These are phyloP conservation scores for Dendropsophus ebraccatus DNA, from an alignment of 2,113 vertebrate genomes.

Conservation along the genomic window DNA sequence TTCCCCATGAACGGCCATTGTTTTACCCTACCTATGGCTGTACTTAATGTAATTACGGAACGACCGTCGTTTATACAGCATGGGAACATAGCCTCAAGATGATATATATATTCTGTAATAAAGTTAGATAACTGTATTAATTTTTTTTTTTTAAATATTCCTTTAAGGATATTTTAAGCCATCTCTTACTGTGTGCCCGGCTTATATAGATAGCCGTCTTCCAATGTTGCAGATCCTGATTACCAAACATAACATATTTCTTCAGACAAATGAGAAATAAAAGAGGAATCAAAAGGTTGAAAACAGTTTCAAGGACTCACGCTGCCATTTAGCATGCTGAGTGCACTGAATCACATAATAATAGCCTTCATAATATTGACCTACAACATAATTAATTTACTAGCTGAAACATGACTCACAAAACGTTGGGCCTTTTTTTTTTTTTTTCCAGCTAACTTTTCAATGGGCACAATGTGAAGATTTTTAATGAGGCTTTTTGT, in stretches of 20 bases:
- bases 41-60: no score
- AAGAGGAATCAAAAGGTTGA: background rate
- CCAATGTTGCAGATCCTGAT: background rate
- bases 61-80: no score
- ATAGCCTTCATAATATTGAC: conserved; percentile 55
- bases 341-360: conserved; percentile 48
- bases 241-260: conserved; percentile 1
- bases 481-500: conserved; percentile 47
- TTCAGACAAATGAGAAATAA: conserved; percentile 20
- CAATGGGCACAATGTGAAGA: conserved; percentile 44
- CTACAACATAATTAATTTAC: conserved; percentile 52
- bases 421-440: conserved; percentile 38
- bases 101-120: no score
- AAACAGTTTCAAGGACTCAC: conserved; percentile 39
- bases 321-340: conserved; percentile 36
- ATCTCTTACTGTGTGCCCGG: no score
- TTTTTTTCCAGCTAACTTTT: conserved; percentile 46
- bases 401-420: conserved; percentile 34
- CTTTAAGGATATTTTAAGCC: no score
- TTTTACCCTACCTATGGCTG: no score
- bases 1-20: no score
- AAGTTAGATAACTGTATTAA: no score
- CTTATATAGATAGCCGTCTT: no score
- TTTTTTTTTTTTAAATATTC: no score
- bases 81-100: no score